These are phyloP conservation scores for Cliona cf. orientalis DNA, from an alignment of 37 sponge, comb jelly and placozoan species.

Conservation along the genomic window DNA sequence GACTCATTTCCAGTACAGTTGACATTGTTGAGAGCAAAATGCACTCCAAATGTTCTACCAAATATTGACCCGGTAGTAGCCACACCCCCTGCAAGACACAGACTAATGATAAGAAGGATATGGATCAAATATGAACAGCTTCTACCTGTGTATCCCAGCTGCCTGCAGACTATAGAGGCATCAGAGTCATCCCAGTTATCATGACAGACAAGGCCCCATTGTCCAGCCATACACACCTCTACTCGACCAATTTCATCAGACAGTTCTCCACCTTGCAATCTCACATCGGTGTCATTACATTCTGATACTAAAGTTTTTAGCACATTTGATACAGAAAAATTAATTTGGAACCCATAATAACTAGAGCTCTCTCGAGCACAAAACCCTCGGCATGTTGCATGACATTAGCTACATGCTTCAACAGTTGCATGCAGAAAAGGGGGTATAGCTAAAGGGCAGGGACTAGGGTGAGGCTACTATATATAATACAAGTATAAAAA, in stretches of 20 bases:
- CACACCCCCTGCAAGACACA: neutral
- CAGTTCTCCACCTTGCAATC: neutral
- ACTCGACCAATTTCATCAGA: neutral
- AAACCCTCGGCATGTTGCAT: too few relatives aligned
- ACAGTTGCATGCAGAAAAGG: too few relatives aligned
- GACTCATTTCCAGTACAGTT: conserved; percentile 8
- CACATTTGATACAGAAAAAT: too few relatives aligned
- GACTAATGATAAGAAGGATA: neutral
- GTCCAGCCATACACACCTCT: neutral
- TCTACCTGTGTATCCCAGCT: conserved; percentile 13
- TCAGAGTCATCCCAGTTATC: conserved; percentile 9
- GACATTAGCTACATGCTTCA: too few relatives aligned
- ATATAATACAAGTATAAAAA: too few relatives aligned
- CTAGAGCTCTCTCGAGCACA: too few relatives aligned
- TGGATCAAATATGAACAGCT: neutral
- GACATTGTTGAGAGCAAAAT: neutral
- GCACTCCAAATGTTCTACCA: neutral
- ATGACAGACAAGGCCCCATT: conserved; percentile 18
- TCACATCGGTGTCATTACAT: neutral
- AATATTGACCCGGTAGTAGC: neutral
- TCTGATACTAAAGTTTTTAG: neutral
- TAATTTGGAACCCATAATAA: too few relatives aligned
- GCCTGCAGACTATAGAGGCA: conserved; percentile 14
- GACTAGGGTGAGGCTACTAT: too few relatives aligned
- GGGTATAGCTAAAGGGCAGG: too few relatives aligned